These are phyloP conservation scores for Chinchilla lanigera DNA, from an alignment of 2,113 vertebrate genomes.

Conservation along the genomic window DNA sequence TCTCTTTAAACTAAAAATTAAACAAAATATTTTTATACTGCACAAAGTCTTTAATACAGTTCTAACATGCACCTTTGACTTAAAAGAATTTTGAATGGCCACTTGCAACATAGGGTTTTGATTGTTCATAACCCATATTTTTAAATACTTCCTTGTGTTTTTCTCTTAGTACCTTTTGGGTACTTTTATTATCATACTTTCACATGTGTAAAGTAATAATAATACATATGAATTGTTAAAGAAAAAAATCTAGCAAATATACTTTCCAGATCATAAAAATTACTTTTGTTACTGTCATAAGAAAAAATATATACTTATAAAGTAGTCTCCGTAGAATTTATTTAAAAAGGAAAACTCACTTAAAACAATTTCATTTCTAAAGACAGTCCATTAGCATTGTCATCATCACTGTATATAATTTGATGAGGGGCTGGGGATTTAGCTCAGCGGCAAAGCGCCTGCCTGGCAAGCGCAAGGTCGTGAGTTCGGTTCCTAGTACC, in stretches of 20 bases:
- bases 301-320: background rate
- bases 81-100: conserved; percentile 29
- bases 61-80: background rate
- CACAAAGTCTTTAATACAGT: background rate
- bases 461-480: too few species aligned
- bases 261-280: background rate
- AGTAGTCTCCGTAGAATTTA: background rate
- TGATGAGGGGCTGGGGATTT: too few species aligned
- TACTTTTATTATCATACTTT: background rate
- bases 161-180: background rate
- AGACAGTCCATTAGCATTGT: background rate
- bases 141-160: background rate
- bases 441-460: too few species aligned
- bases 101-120: background rate
- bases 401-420: background rate
- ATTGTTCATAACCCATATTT: background rate
- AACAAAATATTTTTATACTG: too few species aligned
- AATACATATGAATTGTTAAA: conserved; percentile 29
- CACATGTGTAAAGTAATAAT: background rate
- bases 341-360: background rate
- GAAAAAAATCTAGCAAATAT: background rate
- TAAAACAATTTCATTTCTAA: conserved; percentile 38
- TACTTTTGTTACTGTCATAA: background rate
- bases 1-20: too few species aligned
- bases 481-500: too few species aligned